Evolutionary conservation across 2,797 vertebrate species (phyloP).

Genomic region (Pipistrellus kuhlii): DNA sequence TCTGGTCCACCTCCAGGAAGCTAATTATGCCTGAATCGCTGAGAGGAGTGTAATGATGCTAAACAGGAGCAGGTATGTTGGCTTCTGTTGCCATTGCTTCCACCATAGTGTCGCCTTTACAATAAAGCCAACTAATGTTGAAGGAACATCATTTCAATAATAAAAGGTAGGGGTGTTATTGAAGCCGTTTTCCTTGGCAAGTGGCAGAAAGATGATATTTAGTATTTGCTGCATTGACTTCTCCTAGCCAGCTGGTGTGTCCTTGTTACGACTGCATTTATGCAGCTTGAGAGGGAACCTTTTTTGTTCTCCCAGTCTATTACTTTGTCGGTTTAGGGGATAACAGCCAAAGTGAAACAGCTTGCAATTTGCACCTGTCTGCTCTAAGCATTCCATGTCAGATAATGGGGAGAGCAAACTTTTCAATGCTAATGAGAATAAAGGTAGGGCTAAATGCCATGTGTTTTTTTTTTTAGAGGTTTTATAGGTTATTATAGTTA

Average conservation of each 20-base stretch:
- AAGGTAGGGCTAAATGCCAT: slow-evolving; percentile 8
- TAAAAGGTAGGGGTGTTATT: slow-evolving; percentile 44
- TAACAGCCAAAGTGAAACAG: slow-evolving; percentile 84
- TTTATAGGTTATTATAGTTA: background rate
- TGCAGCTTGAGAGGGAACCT: slow-evolving; percentile 80
- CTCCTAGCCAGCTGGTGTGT: slow-evolving; percentile 82
- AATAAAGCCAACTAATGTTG: slow-evolving; percentile 61
- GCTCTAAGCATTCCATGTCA: slow-evolving; percentile 74
- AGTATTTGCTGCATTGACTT: slow-evolving; percentile 76
- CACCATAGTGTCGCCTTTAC: slow-evolving; percentile 64
- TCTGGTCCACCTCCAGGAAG: slow-evolving; percentile 84
- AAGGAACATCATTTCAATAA: slow-evolving; percentile 34
- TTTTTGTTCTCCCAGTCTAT: slow-evolving; percentile 76
- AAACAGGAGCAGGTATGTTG: slow-evolving; percentile 83
- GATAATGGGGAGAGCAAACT: slow-evolving; percentile 68
- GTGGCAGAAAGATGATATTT: background rate
- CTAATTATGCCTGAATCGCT: slow-evolving; percentile 84
- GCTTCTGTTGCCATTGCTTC: slow-evolving; percentile 80
- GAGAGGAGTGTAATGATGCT: slow-evolving; percentile 75
- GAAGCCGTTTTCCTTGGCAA: slow-evolving; percentile 61
- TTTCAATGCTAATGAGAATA: slow-evolving; percentile 79
- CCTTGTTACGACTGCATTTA: slow-evolving; percentile 79
- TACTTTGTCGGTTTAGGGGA: slow-evolving; percentile 81
- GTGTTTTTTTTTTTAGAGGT: background rate
- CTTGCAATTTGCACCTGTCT: slow-evolving; percentile 87